These are phyloP conservation scores for Muraenolepis orangiensis DNA, from an alignment of 2,797 vertebrate genomes.

Conservation along the genomic window DNA sequence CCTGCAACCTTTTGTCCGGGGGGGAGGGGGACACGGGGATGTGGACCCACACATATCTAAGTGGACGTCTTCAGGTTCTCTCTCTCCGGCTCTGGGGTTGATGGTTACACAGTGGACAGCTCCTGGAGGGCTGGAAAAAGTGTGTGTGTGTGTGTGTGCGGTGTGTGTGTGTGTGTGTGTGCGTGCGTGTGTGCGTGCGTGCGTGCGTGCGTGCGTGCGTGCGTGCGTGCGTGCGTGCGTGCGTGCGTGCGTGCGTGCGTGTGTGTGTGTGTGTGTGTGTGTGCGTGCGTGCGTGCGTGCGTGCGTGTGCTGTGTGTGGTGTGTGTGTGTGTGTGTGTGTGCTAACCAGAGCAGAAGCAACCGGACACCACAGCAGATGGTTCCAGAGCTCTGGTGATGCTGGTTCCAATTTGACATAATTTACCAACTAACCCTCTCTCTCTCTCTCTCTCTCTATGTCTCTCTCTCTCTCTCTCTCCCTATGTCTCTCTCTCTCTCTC, in stretches of 20 bases:
- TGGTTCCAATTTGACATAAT: background rate
- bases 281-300: too few species aligned
- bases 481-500: background rate
- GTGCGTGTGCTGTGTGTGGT: too few species aligned
- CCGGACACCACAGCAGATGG: background rate
- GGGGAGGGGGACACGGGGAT: too few species aligned
- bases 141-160: background rate
- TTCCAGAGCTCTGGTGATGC: background rate
- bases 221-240: too few species aligned
- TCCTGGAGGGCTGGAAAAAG: conserved; percentile 23
- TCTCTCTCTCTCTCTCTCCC: background rate
- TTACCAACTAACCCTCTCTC: background rate
- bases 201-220: too few species aligned
- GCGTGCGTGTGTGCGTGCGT: background rate
- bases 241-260: too few species aligned
- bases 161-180: background rate
- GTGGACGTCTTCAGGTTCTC: background rate
- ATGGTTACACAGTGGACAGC: conserved; percentile 64
- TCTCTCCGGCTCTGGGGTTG: conserved; percentile 36
- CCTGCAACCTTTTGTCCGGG: background rate
- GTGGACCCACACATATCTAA: background rate
- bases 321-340: background rate
- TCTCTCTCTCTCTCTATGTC: background rate
- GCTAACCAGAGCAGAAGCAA: conserved; percentile 4
- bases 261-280: too few species aligned